Evolutionary conservation across 2,797 vertebrate genomes (phyloP), one percentile per base, ranked within the genome.

Genomic region (Semaprochilodus insignis): DNA sequence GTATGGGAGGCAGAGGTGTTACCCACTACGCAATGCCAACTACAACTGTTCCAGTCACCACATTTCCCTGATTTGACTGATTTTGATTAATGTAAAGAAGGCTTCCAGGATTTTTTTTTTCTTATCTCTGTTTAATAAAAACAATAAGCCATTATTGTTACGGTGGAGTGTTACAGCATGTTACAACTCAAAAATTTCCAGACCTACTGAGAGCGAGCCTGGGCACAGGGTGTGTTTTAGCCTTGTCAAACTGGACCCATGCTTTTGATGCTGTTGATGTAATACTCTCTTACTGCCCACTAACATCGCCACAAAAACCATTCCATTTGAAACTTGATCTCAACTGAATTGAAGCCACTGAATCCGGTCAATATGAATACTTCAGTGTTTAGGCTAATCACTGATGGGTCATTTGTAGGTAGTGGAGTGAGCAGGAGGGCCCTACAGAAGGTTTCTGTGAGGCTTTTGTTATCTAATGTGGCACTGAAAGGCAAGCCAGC

Each of bases 401-500:
- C 10, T 19, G n/a, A 19, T 7, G 25, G 16, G 19, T 74, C 57
- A 15, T 73, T 31, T 52, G 59, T 4, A 54, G 59, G 73, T 52
- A 27, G 27, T 14, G 72, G 21, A 66, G 31, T 6, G 17, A 52
- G 62, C 21, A 21, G 21, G 78, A 10, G 16, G 11, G 17, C 11
- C 57, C 74, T 57, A 17, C 74, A 70, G 86, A 90, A 21, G 0
- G 78, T 1, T 77, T 44, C 54, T 75, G 73, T 70, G 77, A 78
- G 74, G 31, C 77, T 82, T 77, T 60, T 48, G 81, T 76, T 72
- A 85, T 80, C 57, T 85, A 83, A 85, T 77, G 52, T 83, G 84
- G 73, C 77, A 77, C 66, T 59, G 25, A 71, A 74, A 72, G 27
- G 59, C 84, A 77, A 69, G 67, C 52, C 59, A 16, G 34, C n/a